Conservation (phyloP, 2,113 vertebrate species). For the Aegithalos caudatus region DNA sequence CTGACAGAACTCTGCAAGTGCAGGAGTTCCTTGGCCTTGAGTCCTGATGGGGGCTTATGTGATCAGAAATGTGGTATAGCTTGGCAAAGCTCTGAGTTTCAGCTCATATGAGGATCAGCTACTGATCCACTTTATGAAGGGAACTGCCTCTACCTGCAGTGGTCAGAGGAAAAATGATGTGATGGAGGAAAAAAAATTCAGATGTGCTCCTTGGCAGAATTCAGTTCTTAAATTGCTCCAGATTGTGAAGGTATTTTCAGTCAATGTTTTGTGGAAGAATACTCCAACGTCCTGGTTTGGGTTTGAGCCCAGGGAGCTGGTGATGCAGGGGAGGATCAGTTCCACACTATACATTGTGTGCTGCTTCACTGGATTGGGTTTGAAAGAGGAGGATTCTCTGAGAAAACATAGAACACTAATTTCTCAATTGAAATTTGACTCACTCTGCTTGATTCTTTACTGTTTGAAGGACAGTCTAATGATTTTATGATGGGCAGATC, state of each 20-base stretch:
- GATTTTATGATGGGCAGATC: not conserved
- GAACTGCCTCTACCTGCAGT: not conserved
- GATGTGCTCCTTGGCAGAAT: not conserved
- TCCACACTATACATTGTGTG: not conserved
- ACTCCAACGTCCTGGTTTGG: not conserved
- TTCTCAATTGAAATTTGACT: not conserved
- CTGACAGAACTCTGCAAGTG: not conserved
- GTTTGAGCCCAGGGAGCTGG: not conserved
- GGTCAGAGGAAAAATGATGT: not conserved
- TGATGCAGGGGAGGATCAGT: not conserved
- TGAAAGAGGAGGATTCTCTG: not conserved
- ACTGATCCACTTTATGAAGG: not conserved
- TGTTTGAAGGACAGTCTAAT: not conserved
- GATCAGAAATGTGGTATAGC: not conserved
- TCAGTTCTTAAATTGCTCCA: not conserved
- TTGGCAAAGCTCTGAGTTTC: not conserved
- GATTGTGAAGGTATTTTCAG: not conserved
- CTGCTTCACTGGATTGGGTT: not conserved
- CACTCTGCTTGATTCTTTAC: not conserved
- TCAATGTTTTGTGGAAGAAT: not conserved
- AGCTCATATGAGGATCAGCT: not conserved
- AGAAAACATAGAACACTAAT: not conserved
- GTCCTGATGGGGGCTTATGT: not conserved
- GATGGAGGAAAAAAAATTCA: not conserved
- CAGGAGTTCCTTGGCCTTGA: not conserved